phyloP scores from a whole-genome alignment of 1,140 invertebrate genomes.

The Sycophaga agraensis region DNA sequence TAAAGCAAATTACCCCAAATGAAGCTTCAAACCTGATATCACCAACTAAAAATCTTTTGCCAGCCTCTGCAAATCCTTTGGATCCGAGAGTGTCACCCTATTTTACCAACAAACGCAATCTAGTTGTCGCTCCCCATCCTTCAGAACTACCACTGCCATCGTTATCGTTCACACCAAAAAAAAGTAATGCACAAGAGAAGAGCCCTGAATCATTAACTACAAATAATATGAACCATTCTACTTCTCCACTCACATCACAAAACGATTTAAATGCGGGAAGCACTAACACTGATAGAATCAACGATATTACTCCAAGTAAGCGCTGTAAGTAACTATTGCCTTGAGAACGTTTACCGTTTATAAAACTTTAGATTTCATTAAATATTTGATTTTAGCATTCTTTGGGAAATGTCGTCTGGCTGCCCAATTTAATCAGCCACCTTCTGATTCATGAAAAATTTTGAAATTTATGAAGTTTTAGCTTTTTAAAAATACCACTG shows the following conservation, averaged over 20 bases:
- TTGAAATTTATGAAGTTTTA: conserved; percentile 2
- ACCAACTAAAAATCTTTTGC: conserved; percentile 49
- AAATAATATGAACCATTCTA: conserved; percentile 22
- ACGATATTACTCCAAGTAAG: conserved; percentile 44
- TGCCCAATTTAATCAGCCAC: conserved; percentile 52
- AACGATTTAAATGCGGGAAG: conserved; percentile 9
- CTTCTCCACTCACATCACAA: conserved; percentile 22
- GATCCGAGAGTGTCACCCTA: conserved; percentile 51
- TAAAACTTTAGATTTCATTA: not conserved
- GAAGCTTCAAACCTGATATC: conserved; percentile 46
- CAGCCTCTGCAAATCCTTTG: conserved; percentile 51
- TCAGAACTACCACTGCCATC: conserved; percentile 54
- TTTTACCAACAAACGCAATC: conserved; percentile 38
- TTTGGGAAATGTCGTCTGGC: conserved; percentile 51
- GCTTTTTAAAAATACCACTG: conserved; percentile 1
- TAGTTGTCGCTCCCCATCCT: conserved; percentile 52
- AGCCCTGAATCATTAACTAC: not conserved
- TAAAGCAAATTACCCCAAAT: conserved; percentile 41
- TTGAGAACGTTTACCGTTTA: not conserved
- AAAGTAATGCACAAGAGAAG: conserved; percentile 20
- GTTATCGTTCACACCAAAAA: conserved; percentile 47
- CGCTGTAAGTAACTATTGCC: conserved; percentile 34
- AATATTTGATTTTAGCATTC: conserved; percentile 38
- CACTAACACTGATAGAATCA: conserved; percentile 38
- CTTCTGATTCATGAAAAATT: conserved; percentile 40